Conservation (phyloP, 2,113 vertebrate species). For the Phycodurus eques region DNA sequence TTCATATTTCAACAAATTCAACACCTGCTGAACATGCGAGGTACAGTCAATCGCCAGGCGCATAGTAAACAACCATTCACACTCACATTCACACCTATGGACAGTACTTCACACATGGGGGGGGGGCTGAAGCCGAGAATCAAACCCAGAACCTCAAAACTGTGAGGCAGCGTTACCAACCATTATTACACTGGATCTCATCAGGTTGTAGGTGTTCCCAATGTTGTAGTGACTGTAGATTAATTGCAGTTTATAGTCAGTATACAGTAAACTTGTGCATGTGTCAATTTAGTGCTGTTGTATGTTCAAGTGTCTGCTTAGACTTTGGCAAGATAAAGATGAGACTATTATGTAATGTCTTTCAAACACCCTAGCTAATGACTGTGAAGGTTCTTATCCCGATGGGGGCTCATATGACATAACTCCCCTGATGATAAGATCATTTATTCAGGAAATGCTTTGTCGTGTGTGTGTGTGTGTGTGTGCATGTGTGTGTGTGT, state of each 20-base stretch:
- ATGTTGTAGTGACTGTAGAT: neutral
- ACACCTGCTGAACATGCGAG: too few species aligned
- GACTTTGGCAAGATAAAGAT: conserved; percentile 9
- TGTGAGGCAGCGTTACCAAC: neutral
- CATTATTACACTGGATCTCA: neutral
- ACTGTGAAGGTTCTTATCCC: conserved; percentile 32
- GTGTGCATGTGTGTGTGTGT: conserved; percentile 11
- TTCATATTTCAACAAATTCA: neutral
- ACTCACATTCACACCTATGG: too few species aligned
- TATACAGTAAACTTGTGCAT: neutral
- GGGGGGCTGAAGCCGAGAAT: too few species aligned
- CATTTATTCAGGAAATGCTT: conserved; percentile 24
- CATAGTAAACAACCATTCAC: neutral
- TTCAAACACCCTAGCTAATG: conserved; percentile 25
- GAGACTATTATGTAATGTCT: conserved; percentile 18
- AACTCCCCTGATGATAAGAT: conserved; percentile 35
- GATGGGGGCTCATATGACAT: conserved; percentile 32
- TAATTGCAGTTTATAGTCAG: too few species aligned
- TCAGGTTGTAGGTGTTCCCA: neutral
- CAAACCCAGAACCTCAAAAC: too few species aligned
- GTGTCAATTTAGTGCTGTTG: neutral
- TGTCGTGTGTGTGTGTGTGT: conserved; percentile 10
- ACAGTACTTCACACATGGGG: neutral
- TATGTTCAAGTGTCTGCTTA: neutral
- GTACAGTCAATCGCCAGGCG: neutral